These are phyloP conservation scores for Eilema depressum DNA, from an alignment of 2,888 invertebrate genomes.

Conservation along the genomic window DNA sequence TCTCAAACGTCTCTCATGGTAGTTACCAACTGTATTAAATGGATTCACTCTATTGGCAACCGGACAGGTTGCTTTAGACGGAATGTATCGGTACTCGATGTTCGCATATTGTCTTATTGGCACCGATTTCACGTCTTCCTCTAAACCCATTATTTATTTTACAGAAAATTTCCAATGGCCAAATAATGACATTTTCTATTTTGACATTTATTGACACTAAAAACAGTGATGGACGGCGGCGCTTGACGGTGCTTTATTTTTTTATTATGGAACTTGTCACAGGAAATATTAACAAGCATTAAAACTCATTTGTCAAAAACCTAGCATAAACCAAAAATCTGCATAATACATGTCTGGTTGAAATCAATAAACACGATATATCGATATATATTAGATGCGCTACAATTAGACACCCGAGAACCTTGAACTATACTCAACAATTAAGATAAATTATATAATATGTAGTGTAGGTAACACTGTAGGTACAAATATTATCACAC, in stretches of 20 bases:
- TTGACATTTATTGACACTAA: constrained; percentile 15
- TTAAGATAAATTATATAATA: too few species aligned
- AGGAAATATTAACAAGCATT: background rate
- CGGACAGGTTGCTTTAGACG: constrained; percentile 25
- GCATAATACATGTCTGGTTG: background rate
- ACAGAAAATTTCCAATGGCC: constrained; percentile 51
- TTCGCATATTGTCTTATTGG: constrained; percentile 24
- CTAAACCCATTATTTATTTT: constrained; percentile 49
- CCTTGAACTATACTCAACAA: too few species aligned
- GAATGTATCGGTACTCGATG: constrained; percentile 20
- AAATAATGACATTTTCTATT: constrained; percentile 15
- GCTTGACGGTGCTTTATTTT: background rate
- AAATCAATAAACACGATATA: too few species aligned
- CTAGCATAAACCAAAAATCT: background rate
- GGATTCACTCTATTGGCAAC: constrained; percentile 34
- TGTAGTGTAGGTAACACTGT: too few species aligned
- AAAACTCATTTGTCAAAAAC: background rate
- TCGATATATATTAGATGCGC: too few species aligned
- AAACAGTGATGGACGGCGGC: background rate
- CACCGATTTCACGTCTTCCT: constrained; percentile 28
- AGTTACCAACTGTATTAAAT: constrained; percentile 23
- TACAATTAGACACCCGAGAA: too few species aligned
- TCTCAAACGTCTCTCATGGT: constrained; percentile 18
- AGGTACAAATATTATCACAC: too few species aligned
- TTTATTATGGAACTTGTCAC: background rate